These are phyloP conservation scores for Cyanistes caeruleus DNA, from an alignment of 2,113 vertebrate genomes.

Conservation along the genomic window DNA sequence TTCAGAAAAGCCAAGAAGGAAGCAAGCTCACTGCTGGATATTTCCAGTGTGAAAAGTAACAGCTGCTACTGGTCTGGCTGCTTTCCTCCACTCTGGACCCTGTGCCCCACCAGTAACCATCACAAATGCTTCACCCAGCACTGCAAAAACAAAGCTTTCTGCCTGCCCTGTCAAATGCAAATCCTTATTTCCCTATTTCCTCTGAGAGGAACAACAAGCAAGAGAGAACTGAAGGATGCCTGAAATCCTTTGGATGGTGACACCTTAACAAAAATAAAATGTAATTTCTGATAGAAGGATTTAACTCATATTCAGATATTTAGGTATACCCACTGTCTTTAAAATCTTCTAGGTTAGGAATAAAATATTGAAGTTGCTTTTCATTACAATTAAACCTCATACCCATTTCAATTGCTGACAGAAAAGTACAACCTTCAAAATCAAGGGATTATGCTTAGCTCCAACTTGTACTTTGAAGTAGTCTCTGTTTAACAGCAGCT, in stretches of 20 bases:
- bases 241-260: background rate
- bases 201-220: background rate
- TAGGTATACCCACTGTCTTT: background rate
- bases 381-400: background rate
- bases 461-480: background rate
- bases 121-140: background rate
- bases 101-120: background rate
- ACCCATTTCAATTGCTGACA: background rate
- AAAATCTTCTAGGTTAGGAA: background rate
- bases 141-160: background rate
- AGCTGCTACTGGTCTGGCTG: background rate
- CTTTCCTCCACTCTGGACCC: background rate
- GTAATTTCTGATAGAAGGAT: background rate
- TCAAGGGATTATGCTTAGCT: background rate
- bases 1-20: background rate
- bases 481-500: background rate
- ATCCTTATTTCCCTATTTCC: background rate
- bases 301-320: background rate
- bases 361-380: background rate
- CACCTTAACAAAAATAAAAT: background rate
- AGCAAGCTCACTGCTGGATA: background rate
- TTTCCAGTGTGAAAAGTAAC: background rate
- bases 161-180: background rate
- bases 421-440: background rate
- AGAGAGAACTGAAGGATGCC: background rate